Evolutionary conservation across 2,888 invertebrate species (phyloP).

Genomic region (Microctonus hyperodae): DNA sequence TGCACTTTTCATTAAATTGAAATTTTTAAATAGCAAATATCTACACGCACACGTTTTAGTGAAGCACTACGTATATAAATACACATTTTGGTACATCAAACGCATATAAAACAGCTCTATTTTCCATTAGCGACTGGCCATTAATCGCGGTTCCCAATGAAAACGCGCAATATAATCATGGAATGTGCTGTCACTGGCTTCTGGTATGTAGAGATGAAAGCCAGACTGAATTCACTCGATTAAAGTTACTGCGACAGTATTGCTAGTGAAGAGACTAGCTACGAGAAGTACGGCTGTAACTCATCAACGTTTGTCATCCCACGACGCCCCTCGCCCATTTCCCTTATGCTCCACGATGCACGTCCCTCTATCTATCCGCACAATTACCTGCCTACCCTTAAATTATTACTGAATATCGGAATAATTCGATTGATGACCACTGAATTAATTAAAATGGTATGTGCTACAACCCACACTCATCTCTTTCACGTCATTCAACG

Average conservation of each 20-base stretch:
- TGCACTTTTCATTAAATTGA: too few species aligned
- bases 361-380: slow-evolving; percentile 22
- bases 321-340: neutral
- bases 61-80: too few species aligned
- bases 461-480: slow-evolving; percentile 36
- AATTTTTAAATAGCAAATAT: too few species aligned
- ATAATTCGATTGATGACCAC: slow-evolving; percentile 56
- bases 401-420: slow-evolving; percentile 53
- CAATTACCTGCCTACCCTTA: slow-evolving; percentile 49
- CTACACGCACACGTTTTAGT: too few species aligned
- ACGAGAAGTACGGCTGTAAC: neutral
- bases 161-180: slow-evolving; percentile 10
- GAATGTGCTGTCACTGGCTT: slow-evolving; percentile 44
- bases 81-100: neutral
- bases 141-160: slow-evolving; percentile 3
- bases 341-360: slow-evolving; percentile 19
- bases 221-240: too few species aligned
- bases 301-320: slow-evolving; percentile 9
- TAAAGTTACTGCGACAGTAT: slow-evolving; percentile 43
- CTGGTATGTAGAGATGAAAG: slow-evolving; percentile 13
- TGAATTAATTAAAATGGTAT: slow-evolving; percentile 52
- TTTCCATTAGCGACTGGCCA: neutral
- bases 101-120: neutral
- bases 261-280: neutral
- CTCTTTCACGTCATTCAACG: slow-evolving; percentile 28